These are phyloP conservation scores for Esperia sulphurella DNA, from an alignment of 2,888 invertebrate genomes.

Conservation along the genomic window DNA sequence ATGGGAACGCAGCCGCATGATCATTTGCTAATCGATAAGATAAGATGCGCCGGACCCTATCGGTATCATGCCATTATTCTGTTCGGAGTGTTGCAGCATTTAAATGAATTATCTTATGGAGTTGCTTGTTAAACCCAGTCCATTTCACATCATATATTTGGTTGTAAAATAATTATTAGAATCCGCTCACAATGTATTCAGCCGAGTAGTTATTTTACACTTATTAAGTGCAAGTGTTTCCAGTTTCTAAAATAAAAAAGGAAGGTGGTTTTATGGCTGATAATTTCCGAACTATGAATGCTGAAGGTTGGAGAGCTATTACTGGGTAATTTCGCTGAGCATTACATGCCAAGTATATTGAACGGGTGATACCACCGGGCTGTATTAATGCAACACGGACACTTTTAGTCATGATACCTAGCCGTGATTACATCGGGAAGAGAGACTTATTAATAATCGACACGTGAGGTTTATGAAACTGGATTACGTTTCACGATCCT, in stretches of 20 bases:
- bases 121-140: constrained; percentile 1
- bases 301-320: constrained; percentile 65
- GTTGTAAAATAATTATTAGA: constrained; percentile 12
- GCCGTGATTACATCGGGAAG: constrained; percentile 46
- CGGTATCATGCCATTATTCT: not conserved
- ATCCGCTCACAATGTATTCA: constrained; percentile 37
- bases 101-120: not conserved
- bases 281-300: constrained; percentile 76
- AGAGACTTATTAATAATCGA: constrained; percentile 30
- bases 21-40: constrained; percentile 44
- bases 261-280: constrained; percentile 69
- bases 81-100: not conserved
- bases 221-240: constrained; percentile 48
- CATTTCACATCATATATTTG: constrained; percentile 7
- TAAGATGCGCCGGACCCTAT: constrained; percentile 24
- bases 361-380: constrained; percentile 51
- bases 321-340: constrained; percentile 65
- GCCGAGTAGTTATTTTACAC: constrained; percentile 44
- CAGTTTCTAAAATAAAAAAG: constrained; percentile 65
- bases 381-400: constrained; percentile 64
- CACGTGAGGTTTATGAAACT: constrained; percentile 10
- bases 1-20: constrained; percentile 48
- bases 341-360: constrained; percentile 61
- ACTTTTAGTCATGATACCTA: constrained; percentile 55
- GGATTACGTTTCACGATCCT: constrained; percentile 2